phyloP scores from a whole-genome alignment of 1,140 invertebrate genomes.

The Penaeus japonicus region DNA sequence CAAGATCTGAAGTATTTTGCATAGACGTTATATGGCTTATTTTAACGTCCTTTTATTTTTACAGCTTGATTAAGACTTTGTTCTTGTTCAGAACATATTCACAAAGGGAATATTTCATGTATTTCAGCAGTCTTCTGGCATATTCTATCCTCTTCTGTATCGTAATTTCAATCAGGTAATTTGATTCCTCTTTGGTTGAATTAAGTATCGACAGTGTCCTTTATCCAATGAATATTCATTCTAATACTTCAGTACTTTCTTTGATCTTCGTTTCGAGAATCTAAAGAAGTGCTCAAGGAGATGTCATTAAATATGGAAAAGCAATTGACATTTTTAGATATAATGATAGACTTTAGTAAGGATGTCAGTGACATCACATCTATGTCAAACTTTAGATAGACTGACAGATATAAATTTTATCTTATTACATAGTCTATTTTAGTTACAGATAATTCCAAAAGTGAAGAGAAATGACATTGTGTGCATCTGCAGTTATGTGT shows the following conservation, averaged over 20 bases:
- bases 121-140: too few species aligned
- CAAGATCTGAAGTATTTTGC: too few species aligned
- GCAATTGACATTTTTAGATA: constrained; percentile 1
- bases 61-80: too few species aligned
- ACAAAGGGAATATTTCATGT: too few species aligned
- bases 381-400: constrained; percentile 17
- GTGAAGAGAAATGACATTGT: not conserved
- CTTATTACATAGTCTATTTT: constrained; percentile 50
- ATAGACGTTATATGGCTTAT: too few species aligned
- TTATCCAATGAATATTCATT: not conserved
- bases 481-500: constrained; percentile 9
- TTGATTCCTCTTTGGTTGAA: not conserved
- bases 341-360: not conserved
- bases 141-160: too few species aligned
- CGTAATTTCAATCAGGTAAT: too few species aligned
- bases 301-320: not conserved
- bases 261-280: not conserved
- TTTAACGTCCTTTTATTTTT: too few species aligned
- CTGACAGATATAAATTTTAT: constrained; percentile 34
- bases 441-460: constrained; percentile 24
- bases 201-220: not conserved
- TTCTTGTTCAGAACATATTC: too few species aligned
- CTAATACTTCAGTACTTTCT: not conserved
- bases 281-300: constrained; percentile 30
- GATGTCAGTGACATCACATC: constrained; percentile 25